Evolutionary conservation across 2,797 vertebrate species (phyloP).

Genomic region (Aldrovandia affinis): DNA sequence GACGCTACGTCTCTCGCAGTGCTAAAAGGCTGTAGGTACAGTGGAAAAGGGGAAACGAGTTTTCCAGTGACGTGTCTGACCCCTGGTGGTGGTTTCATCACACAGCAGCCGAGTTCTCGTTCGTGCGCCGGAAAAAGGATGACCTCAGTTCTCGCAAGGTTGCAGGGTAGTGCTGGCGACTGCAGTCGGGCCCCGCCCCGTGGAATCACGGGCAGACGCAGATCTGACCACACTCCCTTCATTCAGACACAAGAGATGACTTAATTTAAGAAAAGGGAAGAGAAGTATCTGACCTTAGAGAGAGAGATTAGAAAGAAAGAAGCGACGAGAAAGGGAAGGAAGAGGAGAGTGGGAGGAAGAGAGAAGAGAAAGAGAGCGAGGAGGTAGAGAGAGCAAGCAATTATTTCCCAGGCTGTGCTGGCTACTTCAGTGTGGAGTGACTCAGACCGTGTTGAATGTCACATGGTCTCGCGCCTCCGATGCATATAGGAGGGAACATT

Average conservation of each 20-base stretch:
- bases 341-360: neutral
- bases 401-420: neutral
- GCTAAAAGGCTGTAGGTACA: conserved; percentile 2
- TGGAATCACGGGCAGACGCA: neutral
- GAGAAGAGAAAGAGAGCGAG: neutral
- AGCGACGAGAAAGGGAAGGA: neutral
- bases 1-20: neutral
- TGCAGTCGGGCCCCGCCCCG: neutral
- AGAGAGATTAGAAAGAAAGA: neutral
- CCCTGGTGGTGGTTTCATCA: conserved; percentile 30
- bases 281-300: neutral
- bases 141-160: neutral
- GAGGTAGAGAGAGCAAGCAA: neutral
- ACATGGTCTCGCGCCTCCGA: neutral
- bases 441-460: neutral
- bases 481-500: neutral
- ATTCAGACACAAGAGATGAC: neutral
- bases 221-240: neutral
- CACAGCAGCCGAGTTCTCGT: neutral
- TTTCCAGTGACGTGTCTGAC: conserved; percentile 24
- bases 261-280: neutral
- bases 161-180: neutral
- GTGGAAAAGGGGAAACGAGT: neutral
- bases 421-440: neutral
- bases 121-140: no score